Evolutionary conservation across 2,888 invertebrate genomes (phyloP).

Genomic region (Gari tellinella): DNA sequence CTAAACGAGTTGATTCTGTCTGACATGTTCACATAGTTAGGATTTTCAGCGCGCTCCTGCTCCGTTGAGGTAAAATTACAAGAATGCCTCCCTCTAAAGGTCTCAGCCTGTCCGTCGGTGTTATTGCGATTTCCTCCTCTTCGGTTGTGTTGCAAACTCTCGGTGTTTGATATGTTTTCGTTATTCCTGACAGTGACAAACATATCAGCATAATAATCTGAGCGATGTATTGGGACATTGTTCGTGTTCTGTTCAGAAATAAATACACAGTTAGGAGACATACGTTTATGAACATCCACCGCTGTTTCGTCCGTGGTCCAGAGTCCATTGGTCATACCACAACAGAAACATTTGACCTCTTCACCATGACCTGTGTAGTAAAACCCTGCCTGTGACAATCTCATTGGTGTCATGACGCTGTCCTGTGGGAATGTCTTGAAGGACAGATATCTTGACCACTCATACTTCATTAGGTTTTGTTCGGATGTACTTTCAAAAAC

Average conservation of each 20-base stretch:
- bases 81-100: no score
- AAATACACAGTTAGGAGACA: constrained; percentile 8
- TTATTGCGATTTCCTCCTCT: not conserved
- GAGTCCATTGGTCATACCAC: constrained; percentile 8
- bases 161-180: not conserved
- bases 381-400: constrained; percentile 19
- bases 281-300: constrained; percentile 1
- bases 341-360: constrained; percentile 17
- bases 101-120: not conserved
- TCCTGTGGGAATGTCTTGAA: constrained; percentile 14
- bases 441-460: constrained; percentile 13
- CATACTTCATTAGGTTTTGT: constrained; percentile 6
- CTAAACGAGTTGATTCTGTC: not conserved
- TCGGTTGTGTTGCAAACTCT: no score
- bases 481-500: not conserved
- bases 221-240: constrained; percentile 8
- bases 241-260: not conserved
- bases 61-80: no score
- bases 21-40: constrained; percentile 1
- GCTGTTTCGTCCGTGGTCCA: constrained; percentile 19
- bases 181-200: not conserved
- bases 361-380: constrained; percentile 13
- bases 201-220: not conserved
- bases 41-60: not conserved
- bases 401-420: not conserved